phyloP scores from a whole-genome alignment of 2,888 invertebrate species.

The Mechanitis mazaeus region DNA sequence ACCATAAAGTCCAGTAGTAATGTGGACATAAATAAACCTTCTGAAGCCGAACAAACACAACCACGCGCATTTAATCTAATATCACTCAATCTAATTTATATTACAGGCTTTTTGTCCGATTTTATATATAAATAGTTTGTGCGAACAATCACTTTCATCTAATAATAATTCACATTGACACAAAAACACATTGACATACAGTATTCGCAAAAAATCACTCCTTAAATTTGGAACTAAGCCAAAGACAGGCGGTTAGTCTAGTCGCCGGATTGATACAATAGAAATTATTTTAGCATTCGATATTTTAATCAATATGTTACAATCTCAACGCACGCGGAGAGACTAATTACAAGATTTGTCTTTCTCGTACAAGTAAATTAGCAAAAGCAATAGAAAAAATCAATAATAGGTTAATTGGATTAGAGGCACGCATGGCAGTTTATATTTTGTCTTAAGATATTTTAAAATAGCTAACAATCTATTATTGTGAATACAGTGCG shows the following conservation, averaged over 20 bases:
- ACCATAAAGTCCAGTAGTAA: constrained; percentile 16
- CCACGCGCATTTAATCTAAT: constrained; percentile 22
- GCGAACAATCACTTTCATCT: not conserved
- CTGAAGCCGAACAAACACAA: constrained; percentile 25
- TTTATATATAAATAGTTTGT: constrained; percentile 3
- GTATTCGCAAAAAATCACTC: constrained; percentile 26
- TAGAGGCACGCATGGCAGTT: constrained; percentile 14
- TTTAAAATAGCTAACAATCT: too few species aligned
- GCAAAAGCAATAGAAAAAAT: constrained; percentile 16
- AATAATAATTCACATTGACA: constrained; percentile 22
- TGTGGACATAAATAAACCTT: constrained; percentile 12
- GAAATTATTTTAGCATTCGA: not conserved
- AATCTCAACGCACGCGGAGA: not conserved
- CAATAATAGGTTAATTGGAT: constrained; percentile 23
- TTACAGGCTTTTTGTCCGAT: constrained; percentile 1
- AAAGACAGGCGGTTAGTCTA: constrained; percentile 28
- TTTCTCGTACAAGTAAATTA: constrained; percentile 2
- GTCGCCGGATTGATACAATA: constrained; percentile 24
- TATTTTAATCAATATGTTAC: not conserved
- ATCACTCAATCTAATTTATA: constrained; percentile 23
- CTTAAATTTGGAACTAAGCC: constrained; percentile 29
- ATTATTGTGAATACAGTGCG: too few species aligned
- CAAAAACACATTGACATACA: constrained; percentile 30
- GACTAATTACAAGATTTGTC: constrained; percentile 2
- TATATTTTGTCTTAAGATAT: not conserved